A percentile compares a stretch with the other conserved stretches of the same genome.
phyloP scores from a whole-genome alignment of 64 coral and sea anemone species.

The Stichodactyla helianthus region DNA sequence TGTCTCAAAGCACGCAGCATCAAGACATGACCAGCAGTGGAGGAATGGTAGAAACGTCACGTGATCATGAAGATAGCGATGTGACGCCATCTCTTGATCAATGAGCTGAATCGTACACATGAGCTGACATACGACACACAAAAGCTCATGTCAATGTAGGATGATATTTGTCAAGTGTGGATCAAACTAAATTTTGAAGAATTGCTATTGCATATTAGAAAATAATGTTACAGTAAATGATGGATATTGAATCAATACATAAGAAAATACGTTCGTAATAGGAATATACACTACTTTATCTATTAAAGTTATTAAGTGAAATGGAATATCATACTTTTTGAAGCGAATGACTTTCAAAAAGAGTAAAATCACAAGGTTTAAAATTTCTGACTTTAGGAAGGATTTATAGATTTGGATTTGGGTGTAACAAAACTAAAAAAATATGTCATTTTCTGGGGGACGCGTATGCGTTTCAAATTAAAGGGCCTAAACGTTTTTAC shows the following conservation, averaged over 20 bases:
- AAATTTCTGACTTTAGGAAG: neutral
- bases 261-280: neutral
- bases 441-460: no score
- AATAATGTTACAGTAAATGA: neutral
- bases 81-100: neutral
- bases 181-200: neutral
- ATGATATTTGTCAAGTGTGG: neutral
- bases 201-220: neutral
- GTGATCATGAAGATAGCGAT: neutral
- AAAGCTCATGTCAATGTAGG: neutral
- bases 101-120: neutral
- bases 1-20: neutral
- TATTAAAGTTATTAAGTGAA: no score
- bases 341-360: no score
- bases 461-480: no score
- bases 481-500: no score
- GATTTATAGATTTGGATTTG: no score
- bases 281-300: neutral
- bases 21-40: neutral
- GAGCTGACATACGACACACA: neutral
- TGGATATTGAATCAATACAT: neutral
- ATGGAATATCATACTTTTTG: no score
- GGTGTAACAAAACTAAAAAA: no score
- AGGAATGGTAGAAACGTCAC: constrained; percentile 4
- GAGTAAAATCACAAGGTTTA: no score